Conservation (phyloP, 2,888 invertebrate species). For the Meloe dianella region DNA sequence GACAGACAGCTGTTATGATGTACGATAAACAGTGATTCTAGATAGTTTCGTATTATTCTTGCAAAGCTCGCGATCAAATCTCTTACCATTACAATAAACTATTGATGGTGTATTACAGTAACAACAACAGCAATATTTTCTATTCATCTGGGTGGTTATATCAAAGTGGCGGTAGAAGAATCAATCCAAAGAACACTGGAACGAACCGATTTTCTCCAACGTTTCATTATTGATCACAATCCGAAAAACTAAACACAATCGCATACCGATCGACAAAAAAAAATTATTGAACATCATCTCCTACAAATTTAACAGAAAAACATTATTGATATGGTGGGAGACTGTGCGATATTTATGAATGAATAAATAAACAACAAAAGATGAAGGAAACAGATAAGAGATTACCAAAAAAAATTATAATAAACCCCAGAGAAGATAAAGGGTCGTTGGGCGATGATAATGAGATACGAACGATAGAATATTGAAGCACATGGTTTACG, state of each 20-base stretch:
- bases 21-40: slow-evolving; percentile 38
- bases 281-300: no score
- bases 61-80: slow-evolving; percentile 22
- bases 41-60: slow-evolving; percentile 29
- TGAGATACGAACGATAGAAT: slow-evolving; percentile 26
- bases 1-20: slow-evolving; percentile 47
- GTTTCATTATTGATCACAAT: no score
- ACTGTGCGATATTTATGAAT: slow-evolving; percentile 21
- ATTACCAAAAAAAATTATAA: slow-evolving; percentile 25
- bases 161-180: no score
- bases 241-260: no score
- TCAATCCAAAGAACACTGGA: no score
- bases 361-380: slow-evolving; percentile 34
- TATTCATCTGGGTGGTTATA: no score
- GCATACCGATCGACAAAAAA: no score
- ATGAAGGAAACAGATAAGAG: neutral
- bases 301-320: no score
- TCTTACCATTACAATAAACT: slow-evolving; percentile 24
- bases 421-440: slow-evolving; percentile 34
- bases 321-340: slow-evolving; percentile 32
- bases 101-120: slow-evolving; percentile 1
- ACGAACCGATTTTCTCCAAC: no score
- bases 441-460: neutral
- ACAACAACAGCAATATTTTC: no score
- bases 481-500: slow-evolving; percentile 41